Conservation (phyloP, 2,113 vertebrate species). For the Equus przewalskii region DNA sequence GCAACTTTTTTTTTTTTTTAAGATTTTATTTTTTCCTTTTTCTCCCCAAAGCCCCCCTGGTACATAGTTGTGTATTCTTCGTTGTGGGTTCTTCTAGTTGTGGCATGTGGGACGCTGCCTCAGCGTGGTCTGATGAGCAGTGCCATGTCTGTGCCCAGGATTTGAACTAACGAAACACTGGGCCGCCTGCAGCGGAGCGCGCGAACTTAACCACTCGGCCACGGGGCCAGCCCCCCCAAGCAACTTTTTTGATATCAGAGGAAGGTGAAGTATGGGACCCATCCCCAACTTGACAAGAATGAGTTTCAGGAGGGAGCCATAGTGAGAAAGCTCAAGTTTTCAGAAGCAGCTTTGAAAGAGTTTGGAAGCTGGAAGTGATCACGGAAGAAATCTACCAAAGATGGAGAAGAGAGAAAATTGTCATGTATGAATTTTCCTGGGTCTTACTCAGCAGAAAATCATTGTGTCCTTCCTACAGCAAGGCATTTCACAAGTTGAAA, state of each 20-base stretch:
- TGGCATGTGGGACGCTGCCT: too few species aligned
- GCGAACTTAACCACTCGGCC: too few species aligned
- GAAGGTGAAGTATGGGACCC: background rate
- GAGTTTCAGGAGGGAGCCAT: background rate
- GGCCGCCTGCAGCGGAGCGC: too few species aligned
- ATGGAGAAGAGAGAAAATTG: background rate
- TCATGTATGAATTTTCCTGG: background rate
- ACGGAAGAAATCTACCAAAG: background rate
- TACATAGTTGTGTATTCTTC: too few species aligned
- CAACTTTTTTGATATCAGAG: background rate
- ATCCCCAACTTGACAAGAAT: background rate
- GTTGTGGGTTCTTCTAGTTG: too few species aligned
- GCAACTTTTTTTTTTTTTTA: background rate
- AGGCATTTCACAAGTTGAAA: background rate
- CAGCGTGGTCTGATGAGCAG: too few species aligned
- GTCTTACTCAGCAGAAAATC: background rate
- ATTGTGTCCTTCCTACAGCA: accelerated
- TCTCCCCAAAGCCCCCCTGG: too few species aligned
- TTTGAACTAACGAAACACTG: too few species aligned
- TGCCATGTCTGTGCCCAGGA: too few species aligned
- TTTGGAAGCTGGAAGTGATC: background rate
- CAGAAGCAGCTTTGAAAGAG: background rate
- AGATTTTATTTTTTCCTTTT: too few species aligned
- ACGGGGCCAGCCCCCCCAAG: background rate
- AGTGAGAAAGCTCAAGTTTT: accelerated